Evolutionary conservation across 2,797 vertebrate species (phyloP), one percentile per base, ranked within the genome.

Genomic region (Melanogrammus aeglefinus): DNA sequence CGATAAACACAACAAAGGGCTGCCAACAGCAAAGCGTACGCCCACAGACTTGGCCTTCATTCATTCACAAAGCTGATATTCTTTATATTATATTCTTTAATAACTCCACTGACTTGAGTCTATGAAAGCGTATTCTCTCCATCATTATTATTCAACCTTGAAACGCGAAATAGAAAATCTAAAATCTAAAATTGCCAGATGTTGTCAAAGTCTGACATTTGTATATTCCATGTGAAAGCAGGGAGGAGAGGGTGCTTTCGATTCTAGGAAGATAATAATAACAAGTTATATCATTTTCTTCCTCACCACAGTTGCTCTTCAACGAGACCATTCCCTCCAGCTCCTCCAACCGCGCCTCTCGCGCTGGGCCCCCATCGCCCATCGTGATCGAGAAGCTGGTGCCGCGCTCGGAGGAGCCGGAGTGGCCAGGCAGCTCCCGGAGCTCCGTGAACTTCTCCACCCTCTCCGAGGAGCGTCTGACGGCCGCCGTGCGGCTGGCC

Each of bases 381-480:
- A 96, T 99, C 83, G 79, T 95, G 87, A 97, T 99, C 66, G 97
- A 99, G 90, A 98, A 96, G 83, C 88, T 98, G 82, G 88, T 89
- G 31, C 86, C 88, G 0, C 38, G 75, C 75, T 24, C 75, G 7
- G 77, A 83, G 14, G 74, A 82, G 72, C 76, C 12, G 75, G 86
- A 86, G 41, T 86, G 79, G 13, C 81, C 86, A 13, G 85, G 86
- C 10, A 83, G 87, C 69, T 83, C 82, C 57, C 84, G 77, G 77
- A 92, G 92, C 80, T 95, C 95, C 14, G 44, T 96, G 72, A 89
- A 89, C 36, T 97, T 99, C 88, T 96, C 96, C 0, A 83, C 92
- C 1, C 78, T 99, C 12, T 99, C 98, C 1, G 96, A 99, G 88
- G 96, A 99, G 78, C 95, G 90, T 74, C 92, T 99, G 70, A 94